Evolutionary conservation across 2,888 invertebrate species (phyloP), one percentile per base, ranked within the genome.

Genomic region (Augiades crinisus): DNA sequence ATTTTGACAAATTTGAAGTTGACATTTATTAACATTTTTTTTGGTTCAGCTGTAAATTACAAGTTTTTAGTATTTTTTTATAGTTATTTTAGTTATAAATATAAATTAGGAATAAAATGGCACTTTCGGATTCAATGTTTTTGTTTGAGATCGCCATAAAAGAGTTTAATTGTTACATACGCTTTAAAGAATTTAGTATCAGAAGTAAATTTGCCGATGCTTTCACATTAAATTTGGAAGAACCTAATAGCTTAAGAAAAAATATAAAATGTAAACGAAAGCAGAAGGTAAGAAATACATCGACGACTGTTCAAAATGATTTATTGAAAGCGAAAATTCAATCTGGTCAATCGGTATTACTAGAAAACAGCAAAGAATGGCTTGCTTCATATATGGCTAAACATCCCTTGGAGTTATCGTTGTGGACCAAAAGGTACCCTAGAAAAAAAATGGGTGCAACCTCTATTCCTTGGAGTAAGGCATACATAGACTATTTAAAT

Each of bases 71-170:
- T 14, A 43, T 53, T 45, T 47, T 44, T 47, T 51, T 47, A 56
- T 30, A 22, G 41, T 43, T 22, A 47, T 33, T 12, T 56, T 47
- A 53, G 56, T 53, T 55, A 55, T 49, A 57, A 47, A 54, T 55
- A 45, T 54, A 51, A 55, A 51, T 31, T 27, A 43, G 12, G 38
- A 72, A 13, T 14, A 41, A 65, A 64, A 87, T 88, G 85, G 59
- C 74, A 70, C 52, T 60, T 65, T 67, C 74, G 71, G 81, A 80
- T 75, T 79, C 83, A 65, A 73, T 80, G 70, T 85, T 87, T 68
- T 68, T 83, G 58, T 75, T 87, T 47, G 83, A 88, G 58, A 67
- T 88, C 46, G 54, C 62, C 7, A 67, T 83, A 3, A 77, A 80
- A 59, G 69, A 79, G 50, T 57, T 86, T 14, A 71, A 62, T 54